phyloP scores from a whole-genome alignment of 2,888 invertebrate genomes.

The Ormyrus pomaceus region DNA sequence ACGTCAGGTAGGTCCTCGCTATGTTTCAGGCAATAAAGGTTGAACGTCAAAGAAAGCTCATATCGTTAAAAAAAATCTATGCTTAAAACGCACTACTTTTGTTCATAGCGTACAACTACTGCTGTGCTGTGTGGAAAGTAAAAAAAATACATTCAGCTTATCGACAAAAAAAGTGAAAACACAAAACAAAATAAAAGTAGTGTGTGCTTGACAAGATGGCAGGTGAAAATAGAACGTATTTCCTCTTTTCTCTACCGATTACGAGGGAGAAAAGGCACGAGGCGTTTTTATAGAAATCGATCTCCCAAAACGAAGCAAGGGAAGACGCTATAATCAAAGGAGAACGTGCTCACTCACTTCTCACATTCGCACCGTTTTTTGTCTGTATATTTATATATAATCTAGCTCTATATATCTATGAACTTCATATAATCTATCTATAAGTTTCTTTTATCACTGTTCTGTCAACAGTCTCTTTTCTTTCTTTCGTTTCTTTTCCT shows the following conservation, averaged over 20 bases:
- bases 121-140: slow-evolving; percentile 25
- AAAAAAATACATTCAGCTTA: slow-evolving; percentile 33
- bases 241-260: slow-evolving; percentile 38
- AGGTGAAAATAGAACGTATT: slow-evolving; percentile 33
- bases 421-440: slow-evolving; percentile 16
- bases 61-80: slow-evolving; percentile 27
- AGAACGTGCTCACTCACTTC: slow-evolving; percentile 39
- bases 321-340: slow-evolving; percentile 55
- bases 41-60: slow-evolving; percentile 44
- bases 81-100: slow-evolving; percentile 34
- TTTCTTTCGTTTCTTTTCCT: slow-evolving; percentile 24
- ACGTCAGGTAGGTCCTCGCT: slow-evolving; percentile 24
- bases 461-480: slow-evolving; percentile 49
- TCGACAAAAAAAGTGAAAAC: slow-evolving; percentile 8
- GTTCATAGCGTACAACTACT: slow-evolving; percentile 32
- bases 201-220: slow-evolving; percentile 18
- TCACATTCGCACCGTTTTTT: slow-evolving; percentile 40
- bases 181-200: slow-evolving; percentile 10
- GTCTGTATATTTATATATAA: slow-evolving; percentile 26
- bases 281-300: slow-evolving; percentile 36
- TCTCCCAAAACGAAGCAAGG: slow-evolving; percentile 46
- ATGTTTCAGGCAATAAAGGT: slow-evolving; percentile 45
- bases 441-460: slow-evolving; percentile 40
- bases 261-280: slow-evolving; percentile 53
- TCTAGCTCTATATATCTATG: slow-evolving; percentile 3